Conservation (phyloP, 2,888 invertebrate genomes). For the Pandemis cinnamomeana region DNA sequence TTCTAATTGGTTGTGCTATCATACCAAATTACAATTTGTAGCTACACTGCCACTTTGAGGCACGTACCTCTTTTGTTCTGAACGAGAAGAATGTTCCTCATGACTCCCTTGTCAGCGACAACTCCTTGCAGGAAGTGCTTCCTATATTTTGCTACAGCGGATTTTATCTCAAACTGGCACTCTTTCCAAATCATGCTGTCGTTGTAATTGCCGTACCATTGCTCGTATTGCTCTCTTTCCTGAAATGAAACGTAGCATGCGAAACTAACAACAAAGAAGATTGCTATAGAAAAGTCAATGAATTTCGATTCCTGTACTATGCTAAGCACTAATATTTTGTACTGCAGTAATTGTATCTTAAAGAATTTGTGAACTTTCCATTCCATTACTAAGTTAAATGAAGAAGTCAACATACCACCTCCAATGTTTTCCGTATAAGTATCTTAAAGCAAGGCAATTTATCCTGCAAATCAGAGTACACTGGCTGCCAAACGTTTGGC, state of each 20-base stretch:
- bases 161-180: conserved; percentile 57
- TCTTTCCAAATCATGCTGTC: conserved; percentile 54
- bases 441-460: conserved; percentile 59
- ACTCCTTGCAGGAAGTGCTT: conserved; percentile 58
- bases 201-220: conserved; percentile 53
- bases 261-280: too few relatives aligned
- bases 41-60: too few relatives aligned
- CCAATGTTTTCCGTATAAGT: conserved; percentile 48
- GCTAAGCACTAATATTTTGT: too few relatives aligned
- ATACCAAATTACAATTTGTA: too few relatives aligned
- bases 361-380: too few relatives aligned
- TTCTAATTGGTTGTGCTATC: too few relatives aligned
- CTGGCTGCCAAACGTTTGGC: conserved; percentile 58
- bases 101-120: conserved; percentile 48
- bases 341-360: too few relatives aligned
- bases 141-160: conserved; percentile 42
- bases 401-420: conserved; percentile 49
- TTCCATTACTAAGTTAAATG: background rate
- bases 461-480: conserved; percentile 52
- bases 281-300: background rate
- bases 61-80: conserved; percentile 29
- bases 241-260: conserved; percentile 41
- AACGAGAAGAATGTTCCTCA: conserved; percentile 56
- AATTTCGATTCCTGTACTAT: too few relatives aligned
- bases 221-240: conserved; percentile 48